Percentiles rank a stretch among this genome's conserved stretches.
These are phyloP conservation scores for Lepilemur septentrionalis DNA, from an alignment of 2,797 vertebrate species.

Conservation along the genomic window DNA sequence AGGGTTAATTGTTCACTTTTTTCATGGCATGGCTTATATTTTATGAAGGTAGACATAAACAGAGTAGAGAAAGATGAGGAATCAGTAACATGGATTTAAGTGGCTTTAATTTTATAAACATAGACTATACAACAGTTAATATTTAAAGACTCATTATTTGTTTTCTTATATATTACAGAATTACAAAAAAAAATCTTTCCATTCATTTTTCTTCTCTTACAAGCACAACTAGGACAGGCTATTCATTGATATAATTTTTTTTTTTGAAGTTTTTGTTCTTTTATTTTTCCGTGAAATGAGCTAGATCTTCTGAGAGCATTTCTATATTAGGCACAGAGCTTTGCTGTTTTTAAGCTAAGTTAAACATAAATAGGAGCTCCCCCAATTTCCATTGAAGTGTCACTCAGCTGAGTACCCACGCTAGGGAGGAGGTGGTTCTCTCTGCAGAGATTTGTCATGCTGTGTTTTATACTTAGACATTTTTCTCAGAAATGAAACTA, in stretches of 20 bases:
- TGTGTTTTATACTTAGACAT: conserved; percentile 66
- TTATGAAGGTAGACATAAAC: background rate
- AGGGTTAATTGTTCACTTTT: background rate
- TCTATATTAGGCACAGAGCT: conserved; percentile 63
- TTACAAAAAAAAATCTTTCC: background rate
- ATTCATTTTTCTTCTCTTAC: conserved; percentile 30
- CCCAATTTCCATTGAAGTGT: conserved; percentile 59
- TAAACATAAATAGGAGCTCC: conserved; percentile 66
- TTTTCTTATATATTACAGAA: background rate
- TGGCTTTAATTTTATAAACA: background rate
- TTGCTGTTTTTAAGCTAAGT: conserved; percentile 65
- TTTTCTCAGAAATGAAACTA: conserved; percentile 46
- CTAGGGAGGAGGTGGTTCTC: conserved; percentile 54
- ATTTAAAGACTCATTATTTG: background rate
- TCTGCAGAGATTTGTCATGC: conserved; percentile 52
- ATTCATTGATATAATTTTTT: conserved; percentile 66
- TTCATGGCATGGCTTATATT: background rate
- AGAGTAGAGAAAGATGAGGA: background rate
- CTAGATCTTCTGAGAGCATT: conserved; percentile 49
- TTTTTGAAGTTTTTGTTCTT: conserved; percentile 29
- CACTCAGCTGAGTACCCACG: conserved; percentile 57
- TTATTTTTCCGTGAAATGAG: conserved; percentile 44
- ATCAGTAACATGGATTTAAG: background rate
- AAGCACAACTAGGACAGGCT: conserved; percentile 41
- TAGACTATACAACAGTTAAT: background rate